phyloP scores from a whole-genome alignment of 2,888 invertebrate species.

The Hemistola chrysoprasaria region DNA sequence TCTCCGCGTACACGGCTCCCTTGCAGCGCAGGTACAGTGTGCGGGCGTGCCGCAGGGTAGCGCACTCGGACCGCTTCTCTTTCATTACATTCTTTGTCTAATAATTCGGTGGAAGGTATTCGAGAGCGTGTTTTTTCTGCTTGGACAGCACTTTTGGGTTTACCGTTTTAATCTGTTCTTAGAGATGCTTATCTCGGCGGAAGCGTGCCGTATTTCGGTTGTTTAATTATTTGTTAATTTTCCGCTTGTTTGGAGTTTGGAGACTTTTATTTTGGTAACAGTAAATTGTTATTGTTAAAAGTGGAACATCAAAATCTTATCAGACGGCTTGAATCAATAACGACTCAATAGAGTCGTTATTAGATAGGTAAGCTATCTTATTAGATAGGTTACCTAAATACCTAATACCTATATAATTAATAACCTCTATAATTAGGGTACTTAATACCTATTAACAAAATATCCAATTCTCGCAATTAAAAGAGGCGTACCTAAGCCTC shows the following conservation, averaged over 20 bases:
- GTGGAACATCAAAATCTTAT: too few species aligned
- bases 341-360: too few species aligned
- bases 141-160: slow-evolving; percentile 50
- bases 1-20: slow-evolving; percentile 77
- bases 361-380: too few species aligned
- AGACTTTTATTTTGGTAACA: slow-evolving; percentile 15
- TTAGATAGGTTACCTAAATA: too few species aligned
- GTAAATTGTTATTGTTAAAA: neutral
- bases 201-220: slow-evolving; percentile 53
- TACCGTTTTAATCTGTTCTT: slow-evolving; percentile 66
- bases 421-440: too few species aligned
- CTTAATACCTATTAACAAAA: too few species aligned
- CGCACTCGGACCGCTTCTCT: slow-evolving; percentile 50
- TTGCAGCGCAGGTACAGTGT: slow-evolving; percentile 69
- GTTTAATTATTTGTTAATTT: slow-evolving; percentile 57
- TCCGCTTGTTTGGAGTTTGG: slow-evolving; percentile 34
- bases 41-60: slow-evolving; percentile 60
- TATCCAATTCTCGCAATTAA: too few species aligned
- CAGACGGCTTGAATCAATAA: too few species aligned
- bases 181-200: slow-evolving; percentile 55
- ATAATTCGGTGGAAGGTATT: slow-evolving; percentile 61
- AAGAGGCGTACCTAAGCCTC: too few species aligned
- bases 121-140: slow-evolving; percentile 59
- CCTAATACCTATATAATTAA: too few species aligned
- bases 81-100: slow-evolving; percentile 52